Evolutionary conservation across 1,140 invertebrate species (phyloP).

Genomic region (Drosophila persimilis): DNA sequence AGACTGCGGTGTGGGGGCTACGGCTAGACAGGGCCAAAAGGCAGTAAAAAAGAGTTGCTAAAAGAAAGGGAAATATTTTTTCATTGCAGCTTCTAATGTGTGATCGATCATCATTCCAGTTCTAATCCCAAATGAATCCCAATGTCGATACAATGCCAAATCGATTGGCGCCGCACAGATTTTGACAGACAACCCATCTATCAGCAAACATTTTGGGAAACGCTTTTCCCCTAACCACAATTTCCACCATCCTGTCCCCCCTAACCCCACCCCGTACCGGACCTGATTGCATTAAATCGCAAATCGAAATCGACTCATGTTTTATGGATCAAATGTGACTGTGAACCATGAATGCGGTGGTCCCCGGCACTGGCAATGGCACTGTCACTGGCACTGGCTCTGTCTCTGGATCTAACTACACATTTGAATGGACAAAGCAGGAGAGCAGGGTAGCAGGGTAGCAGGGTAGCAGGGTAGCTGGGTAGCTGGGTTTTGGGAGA

Average conservation of each 20-base stretch:
- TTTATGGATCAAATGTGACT: slow-evolving; percentile 68
- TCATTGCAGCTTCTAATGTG: slow-evolving; percentile 1
- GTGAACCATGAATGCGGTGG: slow-evolving; percentile 56
- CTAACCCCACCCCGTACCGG: background rate
- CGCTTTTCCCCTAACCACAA: background rate
- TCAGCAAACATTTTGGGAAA: slow-evolving; percentile 28
- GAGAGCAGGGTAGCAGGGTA: too few relatives aligned
- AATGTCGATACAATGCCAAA: slow-evolving; percentile 27
- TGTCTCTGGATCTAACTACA: slow-evolving; percentile 2
- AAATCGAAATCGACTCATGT: slow-evolving; percentile 64
- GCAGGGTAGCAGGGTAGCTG: background rate
- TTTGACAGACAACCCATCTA: slow-evolving; percentile 32
- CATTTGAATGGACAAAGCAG: slow-evolving; percentile 12
- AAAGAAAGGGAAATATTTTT: background rate
- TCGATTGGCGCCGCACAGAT: slow-evolving; percentile 29
- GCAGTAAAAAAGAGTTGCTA: background rate
- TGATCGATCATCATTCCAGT: slow-evolving; percentile 10
- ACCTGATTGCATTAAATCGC: slow-evolving; percentile 46
- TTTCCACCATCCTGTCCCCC: too few relatives aligned
- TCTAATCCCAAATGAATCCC: slow-evolving; percentile 24
- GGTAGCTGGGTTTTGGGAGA: too few relatives aligned
- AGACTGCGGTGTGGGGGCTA: background rate
- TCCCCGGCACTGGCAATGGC: background rate
- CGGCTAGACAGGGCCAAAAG: background rate
- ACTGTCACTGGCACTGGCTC: too few relatives aligned